Evolutionary conservation across 2,113 vertebrate genomes (phyloP), one percentile per base, ranked within the genome.

Genomic region (Grammatotria lemairii): DNA sequence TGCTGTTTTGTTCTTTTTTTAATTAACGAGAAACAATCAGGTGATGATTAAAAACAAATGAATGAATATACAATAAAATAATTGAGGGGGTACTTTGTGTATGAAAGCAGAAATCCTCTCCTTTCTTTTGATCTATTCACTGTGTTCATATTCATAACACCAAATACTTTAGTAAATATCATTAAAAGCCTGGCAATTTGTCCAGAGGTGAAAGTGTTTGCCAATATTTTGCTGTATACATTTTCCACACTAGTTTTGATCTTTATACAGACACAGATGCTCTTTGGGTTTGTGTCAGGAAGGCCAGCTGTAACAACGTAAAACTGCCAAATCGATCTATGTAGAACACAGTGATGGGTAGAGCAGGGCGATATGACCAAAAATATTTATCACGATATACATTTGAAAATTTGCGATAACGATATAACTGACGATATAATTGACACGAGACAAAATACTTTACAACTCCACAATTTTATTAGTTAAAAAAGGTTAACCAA

Each of bases 261-360:
- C 60, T 65, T n/a, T 1, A n/a, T n/a, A 35, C 35, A 68, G 33
- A 65, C 31, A 12, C 31, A 65, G 35, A 68, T 68, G 4, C 58
- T 35, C 9, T 35, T 35, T 63, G 58, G 17, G 58, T 33, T 35
- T 63, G 33, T 38, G 4, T 65, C 60, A 65, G 17, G 10, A 65
- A 65, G 17, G 33, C 17, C 17, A 65, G n/a, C 33, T 0, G 3
- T 35, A 0, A 35, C 17, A 35, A 42, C 3, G 7, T 42, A 9
- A 70, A 70, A 42, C 63, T 40, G 1, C 65, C 12, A 70, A 40
- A 42, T 70, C 5, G 8, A 70, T 73, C 9, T 0, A 73, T 3
- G 40, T 26, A 42, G 40, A 73, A 73, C 1, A 17, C 1, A 3
- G 68, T 73, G 38, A 40, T 73, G 38, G 13, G 2, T n/a, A n/a